Evolutionary conservation across 1,140 invertebrate genomes (phyloP).

Genomic region (Lepidurus couesii): DNA sequence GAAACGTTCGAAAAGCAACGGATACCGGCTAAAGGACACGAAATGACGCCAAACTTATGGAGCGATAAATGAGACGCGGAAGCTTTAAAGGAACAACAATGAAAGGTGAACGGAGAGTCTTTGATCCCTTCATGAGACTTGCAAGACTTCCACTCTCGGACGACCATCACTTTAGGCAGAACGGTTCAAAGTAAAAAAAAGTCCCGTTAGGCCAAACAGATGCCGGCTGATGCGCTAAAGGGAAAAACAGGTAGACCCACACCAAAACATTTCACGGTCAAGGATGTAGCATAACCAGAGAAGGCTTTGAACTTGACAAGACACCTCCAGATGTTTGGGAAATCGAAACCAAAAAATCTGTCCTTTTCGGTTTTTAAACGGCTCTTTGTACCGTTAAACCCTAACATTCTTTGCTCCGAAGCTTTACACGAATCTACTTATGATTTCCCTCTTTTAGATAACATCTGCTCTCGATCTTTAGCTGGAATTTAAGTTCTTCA

Average conservation of each 20-base stretch:
- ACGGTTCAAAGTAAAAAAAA: not conserved
- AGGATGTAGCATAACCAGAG: not conserved
- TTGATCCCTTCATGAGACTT: no score
- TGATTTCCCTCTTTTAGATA: no score
- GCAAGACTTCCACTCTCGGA: no score
- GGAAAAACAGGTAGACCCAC: not conserved
- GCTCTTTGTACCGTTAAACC: not conserved
- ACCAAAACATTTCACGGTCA: not conserved
- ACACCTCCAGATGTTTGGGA: not conserved
- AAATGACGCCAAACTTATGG: not conserved
- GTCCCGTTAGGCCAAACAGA: conserved; percentile 3
- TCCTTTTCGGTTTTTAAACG: not conserved
- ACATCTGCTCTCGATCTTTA: no score
- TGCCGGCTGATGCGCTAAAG: not conserved
- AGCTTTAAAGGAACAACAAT: not conserved
- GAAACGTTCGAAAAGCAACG: no score
- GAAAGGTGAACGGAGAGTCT: not conserved
- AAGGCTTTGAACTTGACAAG: not conserved
- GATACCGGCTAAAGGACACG: no score
- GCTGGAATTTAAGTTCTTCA: no score
- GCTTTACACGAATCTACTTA: no score
- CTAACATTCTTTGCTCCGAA: not conserved
- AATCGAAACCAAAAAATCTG: not conserved
- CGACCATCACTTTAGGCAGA: not conserved
- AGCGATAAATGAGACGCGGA: not conserved